Evolutionary conservation across 2,797 vertebrate genomes (phyloP).

Genomic region (Allobates femoralis): DNA sequence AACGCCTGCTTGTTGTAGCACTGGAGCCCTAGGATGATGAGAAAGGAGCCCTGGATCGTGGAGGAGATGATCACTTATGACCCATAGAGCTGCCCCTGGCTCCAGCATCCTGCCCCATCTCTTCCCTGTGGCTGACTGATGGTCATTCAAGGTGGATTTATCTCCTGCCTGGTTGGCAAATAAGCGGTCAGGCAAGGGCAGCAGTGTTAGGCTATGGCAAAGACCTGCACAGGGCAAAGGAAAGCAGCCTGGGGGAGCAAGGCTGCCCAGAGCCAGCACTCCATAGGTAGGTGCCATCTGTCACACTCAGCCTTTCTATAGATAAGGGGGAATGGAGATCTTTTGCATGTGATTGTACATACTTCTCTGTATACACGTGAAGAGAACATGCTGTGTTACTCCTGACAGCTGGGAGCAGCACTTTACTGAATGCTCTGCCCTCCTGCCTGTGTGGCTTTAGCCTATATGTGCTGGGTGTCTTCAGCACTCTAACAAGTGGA

Average conservation of each 20-base stretch:
- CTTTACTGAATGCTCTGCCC: background rate
- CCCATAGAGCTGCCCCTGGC: slow-evolving; percentile 24
- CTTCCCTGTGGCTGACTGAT: background rate
- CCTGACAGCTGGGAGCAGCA: background rate
- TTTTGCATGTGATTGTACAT: background rate
- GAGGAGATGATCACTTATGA: slow-evolving; percentile 37
- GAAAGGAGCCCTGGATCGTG: slow-evolving; percentile 13
- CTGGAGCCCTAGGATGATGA: slow-evolving; percentile 31
- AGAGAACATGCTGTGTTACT: slow-evolving; percentile 11
- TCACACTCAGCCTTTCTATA: background rate
- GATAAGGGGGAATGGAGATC: background rate
- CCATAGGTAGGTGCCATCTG: slow-evolving; percentile 52
- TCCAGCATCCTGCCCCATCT: background rate
- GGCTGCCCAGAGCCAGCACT: slow-evolving; percentile 46
- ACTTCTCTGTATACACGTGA: slow-evolving; percentile 35
- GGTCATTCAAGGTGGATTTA: slow-evolving; percentile 56
- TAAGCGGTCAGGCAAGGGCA: slow-evolving; percentile 58
- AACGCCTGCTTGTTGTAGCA: slow-evolving; percentile 56
- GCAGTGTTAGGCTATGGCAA: slow-evolving; percentile 55
- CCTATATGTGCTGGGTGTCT: slow-evolving; percentile 10
- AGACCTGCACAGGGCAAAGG: slow-evolving; percentile 48
- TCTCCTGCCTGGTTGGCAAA: slow-evolving; percentile 34
- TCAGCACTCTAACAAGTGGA: slow-evolving; percentile 64
- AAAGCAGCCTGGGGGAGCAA: slow-evolving; percentile 32
- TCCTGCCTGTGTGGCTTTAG: background rate